Conservation (phyloP, 1,140 invertebrate species). For the Portunus trituberculatus region DNA sequence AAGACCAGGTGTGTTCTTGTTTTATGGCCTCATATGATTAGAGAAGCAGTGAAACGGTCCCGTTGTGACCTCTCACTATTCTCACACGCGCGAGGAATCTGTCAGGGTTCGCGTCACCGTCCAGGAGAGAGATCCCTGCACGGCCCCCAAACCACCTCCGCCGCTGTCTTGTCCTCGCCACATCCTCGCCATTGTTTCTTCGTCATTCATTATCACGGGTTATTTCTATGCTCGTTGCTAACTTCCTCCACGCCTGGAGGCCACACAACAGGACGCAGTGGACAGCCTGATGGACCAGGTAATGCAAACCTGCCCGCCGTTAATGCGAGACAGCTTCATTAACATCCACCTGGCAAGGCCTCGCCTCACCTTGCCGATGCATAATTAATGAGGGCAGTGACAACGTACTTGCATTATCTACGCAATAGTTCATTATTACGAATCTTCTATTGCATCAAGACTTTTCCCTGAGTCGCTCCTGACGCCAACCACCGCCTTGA, state of each 20-base stretch:
- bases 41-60: not conserved
- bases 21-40: not conserved
- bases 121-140: not conserved
- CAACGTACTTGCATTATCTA: not conserved
- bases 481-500: not conserved
- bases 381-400: not conserved
- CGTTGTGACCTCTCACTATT: not conserved
- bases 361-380: not conserved
- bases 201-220: not conserved
- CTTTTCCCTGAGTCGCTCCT: not conserved
- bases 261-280: not conserved
- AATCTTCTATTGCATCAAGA: not conserved
- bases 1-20: slow-evolving; percentile 18
- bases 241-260: not conserved
- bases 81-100: too few species aligned
- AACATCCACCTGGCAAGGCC: not conserved
- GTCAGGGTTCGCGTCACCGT: not conserved
- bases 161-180: not conserved
- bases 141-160: not conserved
- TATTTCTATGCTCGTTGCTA: not conserved
- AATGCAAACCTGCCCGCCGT: not conserved
- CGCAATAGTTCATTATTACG: not conserved
- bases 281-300: not conserved
- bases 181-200: not conserved
- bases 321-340: not conserved